These are phyloP conservation scores for Tetrapedia diversipes DNA, from an alignment of 2,888 invertebrate species.

Conservation along the genomic window DNA sequence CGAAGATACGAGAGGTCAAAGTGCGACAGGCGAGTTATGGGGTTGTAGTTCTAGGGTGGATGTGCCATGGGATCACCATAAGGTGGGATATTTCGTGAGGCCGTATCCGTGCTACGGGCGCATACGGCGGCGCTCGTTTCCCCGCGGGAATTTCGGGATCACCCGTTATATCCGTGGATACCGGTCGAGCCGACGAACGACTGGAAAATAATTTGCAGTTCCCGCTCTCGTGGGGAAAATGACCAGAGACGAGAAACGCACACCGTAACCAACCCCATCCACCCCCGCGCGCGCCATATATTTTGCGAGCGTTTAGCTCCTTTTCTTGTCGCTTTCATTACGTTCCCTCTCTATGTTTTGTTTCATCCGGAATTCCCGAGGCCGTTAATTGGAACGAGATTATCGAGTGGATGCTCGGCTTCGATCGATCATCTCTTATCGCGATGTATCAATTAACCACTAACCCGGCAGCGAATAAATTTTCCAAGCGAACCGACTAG, in stretches of 20 bases:
- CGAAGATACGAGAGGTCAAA: slow-evolving; percentile 60
- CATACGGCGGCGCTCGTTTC: slow-evolving; percentile 61
- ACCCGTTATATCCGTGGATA: slow-evolving; percentile 76
- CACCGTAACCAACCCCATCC: too few relatives aligned
- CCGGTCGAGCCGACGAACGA: slow-evolving; percentile 60
- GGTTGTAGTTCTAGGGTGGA: slow-evolving; percentile 74
- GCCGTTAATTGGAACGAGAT: slow-evolving; percentile 42
- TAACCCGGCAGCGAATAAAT: background rate
- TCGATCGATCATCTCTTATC: slow-evolving; percentile 30
- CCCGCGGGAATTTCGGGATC: slow-evolving; percentile 78
- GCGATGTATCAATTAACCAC: slow-evolving; percentile 34
- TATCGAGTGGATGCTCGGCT: slow-evolving; percentile 21
- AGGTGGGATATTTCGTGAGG: slow-evolving; percentile 80
- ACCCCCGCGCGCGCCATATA: too few relatives aligned
- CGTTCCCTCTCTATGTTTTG: background rate
- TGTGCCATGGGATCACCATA: slow-evolving; percentile 82
- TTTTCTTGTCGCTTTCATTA: slow-evolving; percentile 3
- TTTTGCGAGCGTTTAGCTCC: background rate
- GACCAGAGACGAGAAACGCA: slow-evolving; percentile 63
- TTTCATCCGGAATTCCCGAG: slow-evolving; percentile 8
- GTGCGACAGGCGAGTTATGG: slow-evolving; percentile 77
- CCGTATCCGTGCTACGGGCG: slow-evolving; percentile 68
- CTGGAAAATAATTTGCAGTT: slow-evolving; percentile 76
- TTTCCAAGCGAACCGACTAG: background rate
- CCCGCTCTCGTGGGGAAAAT: slow-evolving; percentile 70